Evolutionary conservation across 2,113 vertebrate genomes (phyloP), one percentile per base, ranked within the genome.

Genomic region (Phalacrocorax aristotelis): DNA sequence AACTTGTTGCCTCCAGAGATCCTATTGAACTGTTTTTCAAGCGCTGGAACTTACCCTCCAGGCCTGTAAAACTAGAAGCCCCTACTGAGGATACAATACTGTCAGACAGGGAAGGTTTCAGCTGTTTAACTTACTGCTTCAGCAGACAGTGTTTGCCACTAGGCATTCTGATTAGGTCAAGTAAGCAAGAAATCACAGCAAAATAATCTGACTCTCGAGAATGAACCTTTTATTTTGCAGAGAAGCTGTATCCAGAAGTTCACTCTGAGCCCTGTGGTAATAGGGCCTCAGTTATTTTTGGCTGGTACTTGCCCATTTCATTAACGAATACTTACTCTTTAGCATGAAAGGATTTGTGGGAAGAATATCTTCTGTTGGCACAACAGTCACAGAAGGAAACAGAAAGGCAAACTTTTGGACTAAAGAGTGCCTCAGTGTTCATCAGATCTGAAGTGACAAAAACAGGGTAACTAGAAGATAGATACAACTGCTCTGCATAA

Each of bases 81-180:
- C 27, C 62, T 75, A 16, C 42, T 52, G 88, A 83, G 90, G 88
- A 75, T 48, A 78, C 42, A 81, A 52, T 57, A 18, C 51, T 83
- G 83, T 36, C 68, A 89, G 83, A 34, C 76, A 84, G 55, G 40
- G 65, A 92, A 64, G 80, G 16, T 86, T 95, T 94, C 88, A 90
- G 72, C 79, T 71, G 42, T 89, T 91, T 92, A 89, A 81, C 79
- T 96, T 78, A 86, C 68, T 81, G 42, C 83, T 85, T 82, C 72
- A 76, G 65, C 70, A 87, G 80, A 68, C 44, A 68, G 16, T 75
- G 58, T 64, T 92, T 91, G 90, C 83, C 69, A 89, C 57, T 44
- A 81, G 82, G 90, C 85, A 94, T 83, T 90, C 60, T 93, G 90
- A 77, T 88, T 75, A 94, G 88, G 88, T 90, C 86, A 96, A 87